phyloP scores from a whole-genome alignment of 2,113 vertebrate species.

The Ceuthmochares aereus region DNA sequence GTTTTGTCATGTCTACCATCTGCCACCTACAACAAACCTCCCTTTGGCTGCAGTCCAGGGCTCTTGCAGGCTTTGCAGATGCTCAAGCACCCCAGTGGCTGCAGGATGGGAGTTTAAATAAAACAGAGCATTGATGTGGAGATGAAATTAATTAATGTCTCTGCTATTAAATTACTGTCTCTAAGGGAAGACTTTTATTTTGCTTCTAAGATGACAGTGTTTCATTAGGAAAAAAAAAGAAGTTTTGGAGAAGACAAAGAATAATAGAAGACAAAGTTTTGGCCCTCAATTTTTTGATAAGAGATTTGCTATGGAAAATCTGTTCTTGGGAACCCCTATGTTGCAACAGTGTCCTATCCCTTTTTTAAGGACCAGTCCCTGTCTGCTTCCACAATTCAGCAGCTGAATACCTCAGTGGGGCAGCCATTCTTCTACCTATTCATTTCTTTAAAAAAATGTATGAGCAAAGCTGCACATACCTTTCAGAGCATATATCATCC shows the following conservation, averaged over 20 bases:
- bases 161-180: constrained; percentile 34
- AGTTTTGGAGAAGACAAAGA: not conserved
- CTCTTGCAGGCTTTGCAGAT: constrained; percentile 29
- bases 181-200: constrained; percentile 41
- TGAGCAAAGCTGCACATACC: not conserved
- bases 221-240: not conserved
- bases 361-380: not conserved
- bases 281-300: not conserved
- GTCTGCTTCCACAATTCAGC: not conserved
- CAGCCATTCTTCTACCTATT: not conserved
- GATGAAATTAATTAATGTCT: constrained; percentile 65
- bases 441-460: not conserved
- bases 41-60: constrained; percentile 21
- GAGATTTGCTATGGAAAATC: not conserved
- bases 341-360: not conserved
- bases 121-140: constrained; percentile 52
- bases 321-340: not conserved
- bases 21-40: constrained; percentile 30
- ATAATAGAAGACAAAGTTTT: not conserved
- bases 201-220: constrained; percentile 6
- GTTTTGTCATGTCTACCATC: constrained; percentile 32
- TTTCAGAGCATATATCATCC: not conserved
- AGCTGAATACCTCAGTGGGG: not conserved
- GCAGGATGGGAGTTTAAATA: constrained; percentile 53
- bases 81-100: constrained; percentile 39